These are phyloP conservation scores for Homarus americanus DNA, from an alignment of 1,140 invertebrate genomes.

Conservation along the genomic window DNA sequence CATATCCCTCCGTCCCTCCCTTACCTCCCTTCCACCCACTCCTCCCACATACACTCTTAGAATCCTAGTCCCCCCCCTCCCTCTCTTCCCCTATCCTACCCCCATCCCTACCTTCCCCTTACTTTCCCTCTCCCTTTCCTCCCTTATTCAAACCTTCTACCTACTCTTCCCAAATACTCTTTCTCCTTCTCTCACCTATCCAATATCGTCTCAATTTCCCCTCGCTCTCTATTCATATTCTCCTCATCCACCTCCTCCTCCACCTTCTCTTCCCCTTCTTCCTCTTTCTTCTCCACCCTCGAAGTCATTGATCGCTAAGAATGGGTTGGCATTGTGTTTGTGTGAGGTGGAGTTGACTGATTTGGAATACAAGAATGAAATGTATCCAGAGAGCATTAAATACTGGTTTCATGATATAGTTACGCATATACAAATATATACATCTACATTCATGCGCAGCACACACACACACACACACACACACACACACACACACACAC, in stretches of 20 bases:
- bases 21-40: background rate
- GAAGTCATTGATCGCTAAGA: background rate
- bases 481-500: background rate
- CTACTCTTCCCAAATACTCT: background rate
- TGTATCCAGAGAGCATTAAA: too few species aligned
- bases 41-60: background rate
- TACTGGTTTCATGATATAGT: too few species aligned
- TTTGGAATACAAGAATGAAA: background rate
- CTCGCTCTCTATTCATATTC: background rate
- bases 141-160: too few species aligned
- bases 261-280: background rate
- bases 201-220: too few species aligned
- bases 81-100: background rate
- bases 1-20: background rate
- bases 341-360: background rate
- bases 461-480: constrained; percentile 9
- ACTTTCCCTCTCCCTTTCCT: background rate
- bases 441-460: background rate
- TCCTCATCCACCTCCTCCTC: background rate
- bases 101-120: background rate
- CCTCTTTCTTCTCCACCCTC: background rate
- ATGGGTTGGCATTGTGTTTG: background rate
- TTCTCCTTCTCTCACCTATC: too few species aligned
- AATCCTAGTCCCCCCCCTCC: background rate
- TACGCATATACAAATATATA: background rate